Evolutionary conservation across 2,797 vertebrate genomes (phyloP).

Genomic region (Rhincodon typus): DNA sequence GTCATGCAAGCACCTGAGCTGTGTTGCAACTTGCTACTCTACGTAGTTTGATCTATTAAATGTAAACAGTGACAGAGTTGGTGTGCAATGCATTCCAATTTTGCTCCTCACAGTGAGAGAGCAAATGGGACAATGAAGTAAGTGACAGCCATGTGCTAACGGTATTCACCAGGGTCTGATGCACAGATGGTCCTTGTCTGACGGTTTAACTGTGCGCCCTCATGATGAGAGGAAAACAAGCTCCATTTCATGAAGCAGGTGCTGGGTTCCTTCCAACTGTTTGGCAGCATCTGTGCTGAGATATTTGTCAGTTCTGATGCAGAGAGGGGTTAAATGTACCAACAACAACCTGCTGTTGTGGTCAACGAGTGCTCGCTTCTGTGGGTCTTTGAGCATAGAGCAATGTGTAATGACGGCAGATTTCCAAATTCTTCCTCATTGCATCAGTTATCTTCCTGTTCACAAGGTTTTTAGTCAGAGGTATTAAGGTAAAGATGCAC

Average conservation of each 20-base stretch:
- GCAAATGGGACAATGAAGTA: background rate
- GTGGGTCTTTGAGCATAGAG: background rate
- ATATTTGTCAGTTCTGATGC: background rate
- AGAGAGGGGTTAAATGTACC: background rate
- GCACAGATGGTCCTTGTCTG: background rate
- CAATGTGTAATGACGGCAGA: background rate
- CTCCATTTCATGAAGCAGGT: conserved; percentile 10
- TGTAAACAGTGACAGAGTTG: background rate
- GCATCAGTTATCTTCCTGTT: background rate
- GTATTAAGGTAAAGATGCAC: background rate
- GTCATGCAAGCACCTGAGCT: background rate
- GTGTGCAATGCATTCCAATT: background rate
- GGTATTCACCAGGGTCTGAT: background rate
- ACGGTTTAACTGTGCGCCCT: conserved; percentile 27
- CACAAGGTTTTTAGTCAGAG: background rate
- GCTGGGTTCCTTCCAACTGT: background rate
- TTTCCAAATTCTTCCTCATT: background rate
- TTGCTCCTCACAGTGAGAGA: background rate
- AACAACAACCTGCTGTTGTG: conserved; percentile 4
- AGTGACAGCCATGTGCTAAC: background rate
- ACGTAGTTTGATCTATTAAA: background rate
- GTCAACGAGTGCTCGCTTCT: background rate
- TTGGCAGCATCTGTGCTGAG: background rate
- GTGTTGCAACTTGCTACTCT: background rate
- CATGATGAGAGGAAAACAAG: background rate